Percentiles rank a stretch among this genome's conserved stretches.
Evolutionary conservation across 2,797 vertebrate genomes (phyloP).

Genomic region (Florisuga fusca): DNA sequence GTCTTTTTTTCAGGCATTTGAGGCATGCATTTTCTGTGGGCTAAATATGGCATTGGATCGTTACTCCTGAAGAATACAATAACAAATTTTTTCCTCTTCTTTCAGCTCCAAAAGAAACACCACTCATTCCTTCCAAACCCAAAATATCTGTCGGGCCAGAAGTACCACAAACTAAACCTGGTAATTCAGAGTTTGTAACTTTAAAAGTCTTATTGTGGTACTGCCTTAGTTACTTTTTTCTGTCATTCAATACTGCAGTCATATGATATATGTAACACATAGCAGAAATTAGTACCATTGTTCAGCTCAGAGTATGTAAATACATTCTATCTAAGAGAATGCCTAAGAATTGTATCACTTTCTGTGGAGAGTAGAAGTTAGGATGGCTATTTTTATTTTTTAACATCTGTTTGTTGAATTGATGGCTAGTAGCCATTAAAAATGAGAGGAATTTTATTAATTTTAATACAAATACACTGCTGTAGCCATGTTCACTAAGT

Average conservation of each 20-base stretch:
- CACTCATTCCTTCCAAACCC: constrained; percentile 71
- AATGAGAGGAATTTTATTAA: background rate
- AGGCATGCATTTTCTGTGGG: constrained; percentile 52
- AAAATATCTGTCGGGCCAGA: constrained; percentile 66
- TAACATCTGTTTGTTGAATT: background rate
- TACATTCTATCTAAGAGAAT: background rate
- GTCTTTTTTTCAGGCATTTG: constrained; percentile 58
- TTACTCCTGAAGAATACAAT: constrained; percentile 14
- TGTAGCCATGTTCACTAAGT: background rate
- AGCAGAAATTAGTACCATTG: background rate
- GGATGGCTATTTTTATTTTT: background rate
- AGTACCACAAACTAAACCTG: constrained; percentile 73
- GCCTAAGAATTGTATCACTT: background rate
- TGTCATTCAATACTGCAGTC: background rate
- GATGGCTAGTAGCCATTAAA: background rate
- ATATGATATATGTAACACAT: background rate
- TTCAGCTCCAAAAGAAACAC: constrained; percentile 77
- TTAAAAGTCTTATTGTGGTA: constrained; percentile 11
- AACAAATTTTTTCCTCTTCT: constrained; percentile 66
- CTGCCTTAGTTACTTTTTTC: background rate
- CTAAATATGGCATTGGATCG: constrained; percentile 33
- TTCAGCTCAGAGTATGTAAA: background rate
- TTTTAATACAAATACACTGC: background rate
- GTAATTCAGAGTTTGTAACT: constrained; percentile 73
- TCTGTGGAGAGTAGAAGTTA: background rate